These are phyloP conservation scores for Zaprionus obscuricornis DNA, from an alignment of 2,888 invertebrate species.

Conservation along the genomic window DNA sequence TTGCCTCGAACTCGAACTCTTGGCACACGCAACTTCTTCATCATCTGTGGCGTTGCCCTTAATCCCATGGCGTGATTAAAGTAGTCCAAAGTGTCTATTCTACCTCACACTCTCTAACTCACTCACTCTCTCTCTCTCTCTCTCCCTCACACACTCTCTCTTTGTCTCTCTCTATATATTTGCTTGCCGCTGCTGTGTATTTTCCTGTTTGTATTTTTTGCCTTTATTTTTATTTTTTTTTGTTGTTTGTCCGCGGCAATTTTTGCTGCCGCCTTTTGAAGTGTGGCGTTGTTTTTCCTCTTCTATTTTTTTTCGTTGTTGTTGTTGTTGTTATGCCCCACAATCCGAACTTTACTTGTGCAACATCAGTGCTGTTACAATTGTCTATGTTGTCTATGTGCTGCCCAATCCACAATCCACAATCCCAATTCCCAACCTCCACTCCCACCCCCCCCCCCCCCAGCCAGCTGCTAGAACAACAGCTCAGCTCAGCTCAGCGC, in stretches of 20 bases:
- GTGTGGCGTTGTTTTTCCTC: conserved; percentile 30
- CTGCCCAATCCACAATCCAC: conserved; percentile 3
- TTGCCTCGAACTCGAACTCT: too few species aligned
- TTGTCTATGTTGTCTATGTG: conserved; percentile 52
- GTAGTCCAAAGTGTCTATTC: conserved; percentile 60
- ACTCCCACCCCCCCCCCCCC: too few species aligned
- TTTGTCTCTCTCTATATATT: not conserved
- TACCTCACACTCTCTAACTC: too few species aligned
- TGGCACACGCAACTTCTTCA: conserved; percentile 75
- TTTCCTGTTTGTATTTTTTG: conserved; percentile 42
- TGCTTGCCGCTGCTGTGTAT: conserved; percentile 29
- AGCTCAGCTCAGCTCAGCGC: not conserved
- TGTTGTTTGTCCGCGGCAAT: conserved; percentile 10
- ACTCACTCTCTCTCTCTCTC: conserved; percentile 5
- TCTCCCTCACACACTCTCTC: not conserved
- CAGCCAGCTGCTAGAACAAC: not conserved
- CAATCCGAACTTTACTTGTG: conserved; percentile 20
- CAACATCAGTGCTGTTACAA: conserved; percentile 63
- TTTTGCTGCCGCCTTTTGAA: conserved; percentile 49
- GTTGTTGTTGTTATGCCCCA: conserved; percentile 28
- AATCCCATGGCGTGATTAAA: conserved; percentile 79
- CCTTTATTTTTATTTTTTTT: not conserved
- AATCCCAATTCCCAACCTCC: not conserved
- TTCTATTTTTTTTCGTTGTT: conserved; percentile 4
- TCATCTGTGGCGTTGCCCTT: conserved; percentile 66